Evolutionary conservation across 2,113 vertebrate genomes (phyloP).

Genomic region (Guaruba guarouba): DNA sequence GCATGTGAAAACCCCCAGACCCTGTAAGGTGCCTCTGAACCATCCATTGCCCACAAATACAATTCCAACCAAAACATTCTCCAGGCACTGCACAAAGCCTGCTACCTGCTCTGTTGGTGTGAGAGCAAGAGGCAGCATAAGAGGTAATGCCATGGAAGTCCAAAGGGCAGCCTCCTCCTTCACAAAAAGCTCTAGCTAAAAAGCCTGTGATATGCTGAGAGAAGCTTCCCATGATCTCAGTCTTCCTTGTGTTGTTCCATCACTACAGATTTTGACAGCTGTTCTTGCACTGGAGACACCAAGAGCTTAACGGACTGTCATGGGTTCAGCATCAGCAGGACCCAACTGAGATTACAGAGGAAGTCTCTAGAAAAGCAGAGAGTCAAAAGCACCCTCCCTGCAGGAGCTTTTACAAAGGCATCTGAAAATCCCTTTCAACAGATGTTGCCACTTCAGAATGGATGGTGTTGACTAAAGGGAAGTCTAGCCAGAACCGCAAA

Average conservation of each 20-base stretch:
- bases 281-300: background rate
- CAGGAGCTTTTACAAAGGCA: background rate
- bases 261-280: background rate
- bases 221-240: background rate
- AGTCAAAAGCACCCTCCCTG: background rate
- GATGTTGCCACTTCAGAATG: background rate
- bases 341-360: fast-evolving
- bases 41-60: background rate
- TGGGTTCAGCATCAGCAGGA: background rate
- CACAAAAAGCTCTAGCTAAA: background rate
- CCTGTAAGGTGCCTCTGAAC: background rate
- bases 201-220: background rate
- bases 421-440: background rate
- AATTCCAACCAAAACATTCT: background rate
- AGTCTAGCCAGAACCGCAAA: background rate
- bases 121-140: background rate
- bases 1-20: background rate
- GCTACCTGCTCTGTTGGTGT: background rate
- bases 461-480: background rate
- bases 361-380: background rate
- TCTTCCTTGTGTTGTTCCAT: background rate
- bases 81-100: background rate
- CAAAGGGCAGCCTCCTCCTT: background rate
- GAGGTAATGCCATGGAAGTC: background rate
- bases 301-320: background rate